Percentiles rank a stretch among this genome's conserved stretches.
These are phyloP conservation scores for Nylanderia fulva DNA, from an alignment of 1,140 invertebrate species.

Conservation along the genomic window DNA sequence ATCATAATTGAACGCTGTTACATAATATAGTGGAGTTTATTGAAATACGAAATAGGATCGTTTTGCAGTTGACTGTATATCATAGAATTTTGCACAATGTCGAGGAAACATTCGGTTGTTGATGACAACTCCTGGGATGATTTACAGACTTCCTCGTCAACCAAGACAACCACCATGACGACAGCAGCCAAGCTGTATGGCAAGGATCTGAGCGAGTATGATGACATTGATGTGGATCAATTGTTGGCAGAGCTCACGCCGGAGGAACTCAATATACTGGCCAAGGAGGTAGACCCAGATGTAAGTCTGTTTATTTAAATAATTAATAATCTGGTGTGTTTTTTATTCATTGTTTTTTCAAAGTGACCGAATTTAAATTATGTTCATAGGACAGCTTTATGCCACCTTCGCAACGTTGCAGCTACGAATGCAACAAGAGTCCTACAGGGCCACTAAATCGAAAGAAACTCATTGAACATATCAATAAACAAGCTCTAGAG, in stretches of 20 bases:
- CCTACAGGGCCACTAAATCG: constrained; percentile 98
- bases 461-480: constrained; percentile 98
- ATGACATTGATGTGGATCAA: constrained; percentile 98
- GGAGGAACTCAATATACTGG: constrained; percentile 98
- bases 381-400: constrained; percentile 96
- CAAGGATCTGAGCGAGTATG: constrained; percentile 96
- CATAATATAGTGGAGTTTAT: background rate
- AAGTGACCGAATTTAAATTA: constrained; percentile 36
- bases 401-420: constrained; percentile 97
- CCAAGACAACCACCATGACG: constrained; percentile 95
- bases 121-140: constrained; percentile 67
- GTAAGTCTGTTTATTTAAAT: constrained; percentile 88
- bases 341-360: background rate
- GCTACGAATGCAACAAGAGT: constrained; percentile 97
- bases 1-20: background rate
- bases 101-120: constrained; percentile 69
- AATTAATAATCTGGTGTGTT: background rate
- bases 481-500: constrained; percentile 98
- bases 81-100: constrained; percentile 46
- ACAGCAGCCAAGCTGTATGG: constrained; percentile 96
- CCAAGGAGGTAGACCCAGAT: constrained; percentile 99
- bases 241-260: constrained; percentile 96
- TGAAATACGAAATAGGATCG: background rate
- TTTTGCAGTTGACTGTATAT: background rate
- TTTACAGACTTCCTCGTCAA: constrained; percentile 93